Evolutionary conservation across 2,888 invertebrate genomes (phyloP).

Genomic region (Hemicrepidius hirtus): DNA sequence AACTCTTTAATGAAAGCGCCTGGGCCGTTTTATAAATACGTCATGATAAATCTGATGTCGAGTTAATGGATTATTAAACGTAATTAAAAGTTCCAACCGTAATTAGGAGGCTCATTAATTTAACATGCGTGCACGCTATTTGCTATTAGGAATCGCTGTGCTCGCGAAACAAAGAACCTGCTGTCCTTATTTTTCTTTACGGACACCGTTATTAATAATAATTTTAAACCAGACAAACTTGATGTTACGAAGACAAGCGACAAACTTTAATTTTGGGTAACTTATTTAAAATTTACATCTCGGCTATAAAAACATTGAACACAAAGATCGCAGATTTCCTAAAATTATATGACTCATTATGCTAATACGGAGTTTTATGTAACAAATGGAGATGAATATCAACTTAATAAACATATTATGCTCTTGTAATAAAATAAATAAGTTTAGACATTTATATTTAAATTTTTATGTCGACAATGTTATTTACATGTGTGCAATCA

Average conservation of each 20-base stretch:
- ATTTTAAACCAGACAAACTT: slow-evolving; percentile 2
- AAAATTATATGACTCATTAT: slow-evolving; percentile 1
- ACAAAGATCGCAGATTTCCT: slow-evolving; percentile 8
- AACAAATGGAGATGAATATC: background rate
- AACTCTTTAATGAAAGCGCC: slow-evolving; percentile 56
- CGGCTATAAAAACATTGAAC: slow-evolving; percentile 8
- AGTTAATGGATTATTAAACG: slow-evolving; percentile 63
- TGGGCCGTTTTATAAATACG: slow-evolving; percentile 57
- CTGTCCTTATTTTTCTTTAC: slow-evolving; percentile 12
- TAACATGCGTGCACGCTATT: slow-evolving; percentile 40
- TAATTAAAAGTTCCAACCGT: slow-evolving; percentile 57
- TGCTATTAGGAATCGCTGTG: slow-evolving; percentile 25
- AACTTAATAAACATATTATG: too few species aligned
- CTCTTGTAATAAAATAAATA: too few species aligned
- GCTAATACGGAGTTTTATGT: background rate
- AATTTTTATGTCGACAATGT: too few species aligned
- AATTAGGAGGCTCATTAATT: slow-evolving; percentile 49
- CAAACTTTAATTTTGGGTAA: slow-evolving; percentile 1
- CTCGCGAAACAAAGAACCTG: slow-evolving; percentile 14
- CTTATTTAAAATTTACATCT: slow-evolving; percentile 11
- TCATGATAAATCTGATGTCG: slow-evolving; percentile 63
- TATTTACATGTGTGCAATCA: too few species aligned
- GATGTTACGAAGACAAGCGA: background rate
- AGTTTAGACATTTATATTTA: too few species aligned
- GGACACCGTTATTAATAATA: slow-evolving; percentile 7